Base-by-base conservation (phyloP, 2,888 invertebrate genomes). In the Asteroscopus sphinx region DNA sequence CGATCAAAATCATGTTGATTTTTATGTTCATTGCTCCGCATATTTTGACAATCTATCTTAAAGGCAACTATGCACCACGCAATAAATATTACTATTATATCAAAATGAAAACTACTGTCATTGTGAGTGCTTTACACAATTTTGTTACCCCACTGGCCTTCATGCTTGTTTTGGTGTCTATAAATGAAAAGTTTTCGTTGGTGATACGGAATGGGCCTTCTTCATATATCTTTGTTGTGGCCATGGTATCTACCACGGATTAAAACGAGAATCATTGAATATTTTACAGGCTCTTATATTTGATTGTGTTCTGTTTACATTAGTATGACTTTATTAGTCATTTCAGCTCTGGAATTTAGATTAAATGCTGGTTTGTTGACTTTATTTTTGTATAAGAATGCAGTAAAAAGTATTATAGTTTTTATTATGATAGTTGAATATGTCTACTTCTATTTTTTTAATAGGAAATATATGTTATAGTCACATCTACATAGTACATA, bases 311-410 rank as follows among this genome's bases (percentile, higher is more conserved):
- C 42, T 64, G 45, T 73, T 73, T 67, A 73, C 53, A 49, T 63
- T 44, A 63, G 39, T 65, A 73, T 68, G 73, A 63, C 73, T 73
- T 68, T 73, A 73, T 73, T 73, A 71, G 60, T 64, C 49, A 64
- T 71, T 64, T 73, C 8, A 44, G 37, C 41, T 52, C 12, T 51
- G 60, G 74, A 74, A 71, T 74, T 71, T 66, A 61, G 55, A 71
- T 73, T 68, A 70, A 41, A 64, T 61, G 9, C 56, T 40, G 33
- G 21, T 59, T 47, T 47, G 36, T 51, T 52, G 44, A 41, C 25
- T 55, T 53, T 58, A 51, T 30, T 40, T 48, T 45, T 40, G 17
- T 44, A 21, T 32, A 42, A 36, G 13, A 32, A 47, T 44, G 7
- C 1, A 16, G 21, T 52, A 35, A 46, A 33, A 41, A 40, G 7